phyloP scores from a whole-genome alignment of 2,113 vertebrate species.

The Cyprinodon variegatus region DNA sequence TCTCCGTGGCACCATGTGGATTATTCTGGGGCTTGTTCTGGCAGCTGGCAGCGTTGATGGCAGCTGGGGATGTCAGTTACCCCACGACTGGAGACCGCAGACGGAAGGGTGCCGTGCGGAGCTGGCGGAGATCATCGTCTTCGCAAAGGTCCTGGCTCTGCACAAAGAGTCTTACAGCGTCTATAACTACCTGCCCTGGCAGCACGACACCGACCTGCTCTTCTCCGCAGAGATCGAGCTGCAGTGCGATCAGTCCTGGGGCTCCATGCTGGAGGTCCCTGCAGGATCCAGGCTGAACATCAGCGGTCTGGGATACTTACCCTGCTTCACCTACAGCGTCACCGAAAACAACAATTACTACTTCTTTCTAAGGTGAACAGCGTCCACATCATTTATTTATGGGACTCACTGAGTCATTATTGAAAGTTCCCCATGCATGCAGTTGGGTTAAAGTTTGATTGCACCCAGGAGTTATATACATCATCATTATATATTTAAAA shows the following conservation, averaged over 20 bases:
- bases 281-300: conserved; percentile 85
- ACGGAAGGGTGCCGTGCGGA: conserved; percentile 85
- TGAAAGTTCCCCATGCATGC: not conserved
- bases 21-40: conserved; percentile 61
- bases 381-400: not conserved
- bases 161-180: conserved; percentile 83
- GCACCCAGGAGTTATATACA: not conserved
- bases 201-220: conserved; percentile 80
- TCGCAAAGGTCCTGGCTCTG: conserved; percentile 82
- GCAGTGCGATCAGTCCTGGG: conserved; percentile 86
- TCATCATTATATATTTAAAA: not conserved
- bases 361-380: conserved; percentile 83
- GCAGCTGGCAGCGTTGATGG: conserved; percentile 37
- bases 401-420: not conserved
- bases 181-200: conserved; percentile 84
- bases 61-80: conserved; percentile 78
- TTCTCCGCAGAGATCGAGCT: conserved; percentile 86
- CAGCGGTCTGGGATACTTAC: conserved; percentile 85
- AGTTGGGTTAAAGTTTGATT: not conserved
- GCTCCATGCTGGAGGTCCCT: conserved; percentile 86
- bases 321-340: conserved; percentile 85
- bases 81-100: conserved; percentile 86
- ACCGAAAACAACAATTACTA: conserved; percentile 85
- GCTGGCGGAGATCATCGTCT: conserved; percentile 85
- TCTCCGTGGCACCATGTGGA: conserved; percentile 66